Conservation (phyloP, 2,888 invertebrate species). For the Scrobipalpa costella region DNA sequence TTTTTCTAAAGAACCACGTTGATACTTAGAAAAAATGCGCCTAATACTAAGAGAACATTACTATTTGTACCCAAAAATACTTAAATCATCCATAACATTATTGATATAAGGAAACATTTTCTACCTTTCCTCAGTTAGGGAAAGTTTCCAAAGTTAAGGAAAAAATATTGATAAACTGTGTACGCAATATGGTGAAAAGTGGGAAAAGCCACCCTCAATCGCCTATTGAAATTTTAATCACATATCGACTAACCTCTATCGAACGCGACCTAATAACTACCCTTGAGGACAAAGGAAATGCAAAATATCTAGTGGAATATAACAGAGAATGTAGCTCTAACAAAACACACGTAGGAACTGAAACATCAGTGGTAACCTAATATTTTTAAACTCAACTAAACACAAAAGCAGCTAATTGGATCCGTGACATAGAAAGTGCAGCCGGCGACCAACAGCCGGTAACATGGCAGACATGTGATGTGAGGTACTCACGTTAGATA, state of each 20-base stretch:
- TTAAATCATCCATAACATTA: no score
- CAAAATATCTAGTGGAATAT: constrained; percentile 23
- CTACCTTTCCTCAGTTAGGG: no score
- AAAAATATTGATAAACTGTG: no score
- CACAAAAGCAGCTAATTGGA: constrained; percentile 15
- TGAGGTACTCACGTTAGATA: constrained; percentile 58
- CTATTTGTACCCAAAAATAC: no score
- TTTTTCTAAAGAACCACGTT: no score
- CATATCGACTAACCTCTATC: constrained; percentile 13
- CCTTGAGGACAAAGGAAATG: constrained; percentile 38
- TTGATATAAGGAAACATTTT: no score
- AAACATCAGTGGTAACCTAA: not conserved
- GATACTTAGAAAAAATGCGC: no score
- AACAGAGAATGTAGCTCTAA: not conserved
- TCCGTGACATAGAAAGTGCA: constrained; percentile 30
- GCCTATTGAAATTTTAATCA: constrained; percentile 16
- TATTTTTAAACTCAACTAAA: constrained; percentile 21
- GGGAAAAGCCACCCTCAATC: constrained; percentile 4
- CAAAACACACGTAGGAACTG: constrained; percentile 28
- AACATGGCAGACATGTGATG: constrained; percentile 26
- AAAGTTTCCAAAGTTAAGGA: no score
- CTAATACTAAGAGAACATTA: no score
- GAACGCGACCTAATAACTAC: constrained; percentile 26
- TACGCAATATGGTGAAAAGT: no score
- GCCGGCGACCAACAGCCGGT: constrained; percentile 24